Percentiles rank a stretch among this genome's conserved stretches.
These are phyloP conservation scores for Scaptomyza hsui DNA, from an alignment of 1,140 invertebrate species.

Conservation along the genomic window DNA sequence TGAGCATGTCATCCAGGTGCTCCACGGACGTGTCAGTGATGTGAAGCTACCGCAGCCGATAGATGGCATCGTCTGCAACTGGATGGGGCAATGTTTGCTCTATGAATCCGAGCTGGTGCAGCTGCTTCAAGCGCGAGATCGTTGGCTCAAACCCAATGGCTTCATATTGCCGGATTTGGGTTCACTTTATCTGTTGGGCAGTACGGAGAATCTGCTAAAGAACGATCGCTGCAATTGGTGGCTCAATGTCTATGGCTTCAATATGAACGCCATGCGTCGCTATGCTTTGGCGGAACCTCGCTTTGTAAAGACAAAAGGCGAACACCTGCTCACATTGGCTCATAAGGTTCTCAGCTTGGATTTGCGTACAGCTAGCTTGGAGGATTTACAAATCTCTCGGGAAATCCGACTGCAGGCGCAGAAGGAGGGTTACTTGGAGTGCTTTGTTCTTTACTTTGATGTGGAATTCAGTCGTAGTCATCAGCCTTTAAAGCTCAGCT, in stretches of 20 bases:
- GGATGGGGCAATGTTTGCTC: conserved; percentile 98
- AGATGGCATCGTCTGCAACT: conserved; percentile 99
- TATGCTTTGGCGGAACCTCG: conserved; percentile 57
- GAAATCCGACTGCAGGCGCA: conserved; percentile 24
- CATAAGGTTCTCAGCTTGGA: conserved; percentile 48
- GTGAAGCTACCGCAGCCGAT: conserved; percentile 90
- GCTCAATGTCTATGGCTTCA: conserved; percentile 55
- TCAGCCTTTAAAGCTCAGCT: conserved; percentile 38
- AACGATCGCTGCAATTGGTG: conserved; percentile 61
- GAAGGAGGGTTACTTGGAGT: conserved; percentile 41
- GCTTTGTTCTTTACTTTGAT: conserved; percentile 70
- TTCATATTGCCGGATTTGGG: conserved; percentile 91
- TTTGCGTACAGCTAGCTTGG: conserved; percentile 18
- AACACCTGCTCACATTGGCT: conserved; percentile 87
- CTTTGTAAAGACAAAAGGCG: conserved; percentile 96
- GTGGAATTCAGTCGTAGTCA: conserved; percentile 64
- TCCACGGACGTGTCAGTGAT: conserved; percentile 95
- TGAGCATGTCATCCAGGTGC: conserved; percentile 92
- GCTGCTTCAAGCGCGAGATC: conserved; percentile 92
- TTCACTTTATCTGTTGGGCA: conserved; percentile 94
- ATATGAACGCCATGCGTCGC: conserved; percentile 56
- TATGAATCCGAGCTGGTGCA: conserved; percentile 95
- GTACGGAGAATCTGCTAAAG: conserved; percentile 32
- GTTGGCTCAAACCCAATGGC: conserved; percentile 90
- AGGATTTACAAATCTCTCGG: conserved; percentile 37